phyloP scores from a whole-genome alignment of 2,888 invertebrate genomes.

The Xestia xanthographa region DNA sequence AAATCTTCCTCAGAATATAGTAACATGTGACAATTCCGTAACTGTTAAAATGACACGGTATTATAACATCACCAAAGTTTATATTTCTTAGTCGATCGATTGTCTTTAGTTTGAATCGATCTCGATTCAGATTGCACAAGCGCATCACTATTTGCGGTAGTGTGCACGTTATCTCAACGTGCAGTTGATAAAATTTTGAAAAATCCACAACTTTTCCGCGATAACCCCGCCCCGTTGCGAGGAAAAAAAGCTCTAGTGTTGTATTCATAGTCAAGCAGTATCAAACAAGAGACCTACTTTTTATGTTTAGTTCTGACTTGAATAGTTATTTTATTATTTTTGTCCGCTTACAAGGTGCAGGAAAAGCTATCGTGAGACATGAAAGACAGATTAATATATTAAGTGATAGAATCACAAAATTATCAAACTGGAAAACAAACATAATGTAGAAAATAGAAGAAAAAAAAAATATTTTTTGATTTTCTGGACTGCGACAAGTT shows the following conservation, averaged over 20 bases:
- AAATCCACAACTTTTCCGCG: slow-evolving; percentile 90
- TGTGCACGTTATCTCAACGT: slow-evolving; percentile 81
- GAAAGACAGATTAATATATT: neutral
- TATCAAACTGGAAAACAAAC: neutral
- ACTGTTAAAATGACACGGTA: neutral
- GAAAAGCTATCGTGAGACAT: neutral
- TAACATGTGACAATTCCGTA: neutral
- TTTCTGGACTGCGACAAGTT: too few species aligned
- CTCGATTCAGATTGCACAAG: slow-evolving; percentile 67
- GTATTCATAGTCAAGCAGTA: slow-evolving; percentile 77
- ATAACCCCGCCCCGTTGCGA: slow-evolving; percentile 85
- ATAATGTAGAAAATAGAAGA: too few species aligned
- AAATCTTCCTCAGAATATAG: neutral
- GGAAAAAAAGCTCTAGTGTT: slow-evolving; percentile 85
- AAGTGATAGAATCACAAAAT: too few species aligned
- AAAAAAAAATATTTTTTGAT: too few species aligned
- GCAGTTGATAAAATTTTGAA: slow-evolving; percentile 90
- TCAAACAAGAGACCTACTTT: neutral
- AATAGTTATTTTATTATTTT: neutral
- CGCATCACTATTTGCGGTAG: slow-evolving; percentile 81
- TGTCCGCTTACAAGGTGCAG: neutral
- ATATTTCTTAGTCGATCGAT: slow-evolving; percentile 68
- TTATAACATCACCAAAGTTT: neutral
- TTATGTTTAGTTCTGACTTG: neutral
- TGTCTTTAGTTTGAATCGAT: slow-evolving; percentile 63